Evolutionary conservation across 1,140 invertebrate genomes (phyloP).

Genomic region (Orchesella cincta): DNA sequence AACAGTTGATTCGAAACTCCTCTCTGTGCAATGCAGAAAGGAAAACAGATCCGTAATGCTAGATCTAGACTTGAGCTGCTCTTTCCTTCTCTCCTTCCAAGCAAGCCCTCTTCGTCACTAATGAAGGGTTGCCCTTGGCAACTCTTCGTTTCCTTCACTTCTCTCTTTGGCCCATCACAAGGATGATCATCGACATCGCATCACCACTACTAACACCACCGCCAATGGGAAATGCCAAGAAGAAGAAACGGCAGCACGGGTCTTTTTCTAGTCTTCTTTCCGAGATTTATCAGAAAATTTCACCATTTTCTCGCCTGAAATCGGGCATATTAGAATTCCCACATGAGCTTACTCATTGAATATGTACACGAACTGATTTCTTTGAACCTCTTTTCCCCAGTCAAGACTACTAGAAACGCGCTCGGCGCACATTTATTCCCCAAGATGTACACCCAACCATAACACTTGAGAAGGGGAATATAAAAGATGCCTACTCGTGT

Average conservation of each 20-base stretch:
- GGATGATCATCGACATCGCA: neutral
- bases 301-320: conserved; percentile 12
- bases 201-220: neutral
- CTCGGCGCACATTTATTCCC: no score
- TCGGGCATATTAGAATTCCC: neutral
- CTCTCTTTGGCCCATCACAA: neutral
- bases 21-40: no score
- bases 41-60: conserved; percentile 11
- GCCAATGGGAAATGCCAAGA: conserved; percentile 18
- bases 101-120: conserved; percentile 17
- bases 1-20: no score
- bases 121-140: conserved; percentile 44
- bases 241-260: neutral
- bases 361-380: no score
- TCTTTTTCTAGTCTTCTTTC: neutral
- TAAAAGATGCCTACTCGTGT: no score
- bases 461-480: no score
- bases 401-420: no score
- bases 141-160: conserved; percentile 40
- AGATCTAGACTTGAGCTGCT: conserved; percentile 13
- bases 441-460: no score
- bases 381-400: no score
- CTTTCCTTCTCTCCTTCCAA: conserved; percentile 22
- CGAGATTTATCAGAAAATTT: conserved; percentile 19
- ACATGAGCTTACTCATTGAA: neutral